Percentiles rank a stretch among this genome's conserved stretches.
These are phyloP conservation scores for Anthoscopus minutus DNA, from an alignment of 2,113 vertebrate species.

Conservation along the genomic window DNA sequence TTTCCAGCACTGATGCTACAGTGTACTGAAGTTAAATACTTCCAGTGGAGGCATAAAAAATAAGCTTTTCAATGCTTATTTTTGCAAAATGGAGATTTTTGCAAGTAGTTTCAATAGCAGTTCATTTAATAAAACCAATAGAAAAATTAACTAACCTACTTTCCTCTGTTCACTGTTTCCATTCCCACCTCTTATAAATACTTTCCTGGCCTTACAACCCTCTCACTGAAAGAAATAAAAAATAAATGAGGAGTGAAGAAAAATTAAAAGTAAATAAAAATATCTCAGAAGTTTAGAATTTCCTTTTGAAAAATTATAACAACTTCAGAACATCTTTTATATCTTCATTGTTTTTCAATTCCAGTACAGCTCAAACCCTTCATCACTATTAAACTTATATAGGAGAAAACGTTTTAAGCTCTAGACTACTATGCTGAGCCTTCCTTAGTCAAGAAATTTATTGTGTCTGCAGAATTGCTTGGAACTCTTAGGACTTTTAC, in stretches of 20 bases:
- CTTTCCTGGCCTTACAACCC: neutral
- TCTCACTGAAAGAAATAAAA: neutral
- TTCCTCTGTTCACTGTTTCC: neutral
- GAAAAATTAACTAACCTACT: neutral
- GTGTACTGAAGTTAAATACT: neutral
- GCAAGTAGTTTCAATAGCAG: neutral
- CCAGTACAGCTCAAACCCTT: neutral
- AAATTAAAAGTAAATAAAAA: neutral
- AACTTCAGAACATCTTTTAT: neutral
- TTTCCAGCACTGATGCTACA: neutral
- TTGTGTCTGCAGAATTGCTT: neutral
- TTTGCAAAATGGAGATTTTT: neutral
- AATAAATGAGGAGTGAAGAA: neutral
- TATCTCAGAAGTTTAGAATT: neutral
- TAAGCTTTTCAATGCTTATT: neutral
- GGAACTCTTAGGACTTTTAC: neutral
- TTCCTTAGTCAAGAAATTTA: neutral
- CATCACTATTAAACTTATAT: neutral
- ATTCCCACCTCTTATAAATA: neutral
- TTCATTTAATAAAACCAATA: neutral
- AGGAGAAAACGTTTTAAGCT: neutral
- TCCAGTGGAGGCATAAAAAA: neutral
- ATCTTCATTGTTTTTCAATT: neutral
- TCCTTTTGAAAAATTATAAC: neutral
- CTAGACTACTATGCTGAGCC: neutral